phyloP scores from a whole-genome alignment of 2,888 invertebrate genomes.

The Apocheima hispidaria region DNA sequence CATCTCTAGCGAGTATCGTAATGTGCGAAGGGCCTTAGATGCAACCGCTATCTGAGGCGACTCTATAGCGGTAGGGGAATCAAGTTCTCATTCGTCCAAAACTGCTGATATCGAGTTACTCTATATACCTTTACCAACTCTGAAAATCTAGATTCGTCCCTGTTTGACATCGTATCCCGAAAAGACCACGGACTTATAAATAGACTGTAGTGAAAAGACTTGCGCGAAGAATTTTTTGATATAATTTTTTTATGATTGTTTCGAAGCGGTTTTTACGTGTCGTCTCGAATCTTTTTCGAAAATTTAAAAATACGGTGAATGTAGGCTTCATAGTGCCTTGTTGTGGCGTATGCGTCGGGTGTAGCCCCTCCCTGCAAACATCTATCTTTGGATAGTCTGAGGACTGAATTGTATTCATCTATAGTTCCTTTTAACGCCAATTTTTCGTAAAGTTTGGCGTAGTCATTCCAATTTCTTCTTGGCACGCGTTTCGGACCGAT shows the following conservation, averaged over 20 bases:
- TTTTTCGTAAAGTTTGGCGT: constrained; percentile 18
- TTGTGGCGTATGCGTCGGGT: constrained; percentile 63
- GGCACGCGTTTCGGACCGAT: constrained; percentile 47
- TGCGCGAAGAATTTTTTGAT: constrained; percentile 81
- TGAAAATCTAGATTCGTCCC: constrained; percentile 38
- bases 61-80: not conserved
- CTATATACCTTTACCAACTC: not conserved
- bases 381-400: not conserved
- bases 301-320: constrained; percentile 56
- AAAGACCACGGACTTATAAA: constrained; percentile 74
- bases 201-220: constrained; percentile 84
- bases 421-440: constrained; percentile 17
- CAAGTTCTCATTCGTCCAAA: not conserved
- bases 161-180: constrained; percentile 69
- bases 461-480: constrained; percentile 19
- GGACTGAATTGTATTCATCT: not conserved
- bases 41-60: too few relatives aligned
- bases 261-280: constrained; percentile 78
- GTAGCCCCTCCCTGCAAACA: constrained; percentile 52
- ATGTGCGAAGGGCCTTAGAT: too few relatives aligned
- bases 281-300: constrained; percentile 70
- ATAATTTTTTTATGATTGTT: constrained; percentile 72
- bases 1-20: too few relatives aligned
- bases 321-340: constrained; percentile 80
- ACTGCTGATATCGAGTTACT: not conserved